Evolutionary conservation across 2,113 vertebrate species (phyloP), one percentile per base, ranked within the genome.

Genomic region (Coreoperca whiteheadi): DNA sequence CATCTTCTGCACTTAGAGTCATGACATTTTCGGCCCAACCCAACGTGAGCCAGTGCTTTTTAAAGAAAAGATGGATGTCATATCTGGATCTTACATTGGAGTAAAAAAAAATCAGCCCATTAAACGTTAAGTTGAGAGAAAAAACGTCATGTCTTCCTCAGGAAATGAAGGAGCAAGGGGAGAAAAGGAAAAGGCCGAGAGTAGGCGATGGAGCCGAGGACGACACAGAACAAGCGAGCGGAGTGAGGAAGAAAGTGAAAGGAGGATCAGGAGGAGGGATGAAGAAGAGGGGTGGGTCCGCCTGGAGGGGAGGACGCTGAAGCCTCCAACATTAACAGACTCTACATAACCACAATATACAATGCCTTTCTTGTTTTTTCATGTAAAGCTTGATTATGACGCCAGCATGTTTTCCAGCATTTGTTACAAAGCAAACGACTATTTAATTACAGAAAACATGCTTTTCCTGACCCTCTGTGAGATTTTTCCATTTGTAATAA

Each of bases 121-220:
- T 39, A n/a, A 67, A 15, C 1, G 7, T 43, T 32, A 74, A 70
- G 8, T 6, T 37, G 12, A 37, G 0, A 0, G 8, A 28, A 46
- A 20, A 21, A 63, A 70, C 2, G 0, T 53, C 4, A 10, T 20
- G 0, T 71, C 12, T 71, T 92, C 50, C 74, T 41, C 89, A 99
- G 98, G 97, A 99, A 93, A 92, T 99, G 91, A 95, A 97, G 81
- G 98, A 99, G 81, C 96, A 97, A 8, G 96, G 96, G 16, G 97
- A 98, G 57, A 98, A 98, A 89, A 96, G 93, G 94, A 99, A 97
- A 41, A 94, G 97, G 9, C 83, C 93, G 0, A 93, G 90, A 73
- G 94, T 95, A 23, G 94, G 84, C 3, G 93, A 95, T 0, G 92
- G 94, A 73, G 95, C 92, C 0, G 64, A 84, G 0, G 95, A 88